These are phyloP conservation scores for Crocallis elinguaria DNA, from an alignment of 2,888 invertebrate species.

Conservation along the genomic window DNA sequence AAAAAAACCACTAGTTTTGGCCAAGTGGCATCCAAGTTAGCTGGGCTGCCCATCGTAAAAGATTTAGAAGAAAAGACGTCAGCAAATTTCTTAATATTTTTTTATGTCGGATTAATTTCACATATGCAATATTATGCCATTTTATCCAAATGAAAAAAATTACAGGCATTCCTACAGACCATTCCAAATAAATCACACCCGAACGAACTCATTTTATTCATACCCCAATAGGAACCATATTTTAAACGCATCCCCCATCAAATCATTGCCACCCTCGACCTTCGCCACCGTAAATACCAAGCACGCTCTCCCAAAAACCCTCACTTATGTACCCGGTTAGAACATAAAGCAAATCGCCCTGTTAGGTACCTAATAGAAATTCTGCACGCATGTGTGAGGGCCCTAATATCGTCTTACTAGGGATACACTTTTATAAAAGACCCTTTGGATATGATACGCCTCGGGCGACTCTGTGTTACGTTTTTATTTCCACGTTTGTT, in stretches of 20 bases:
- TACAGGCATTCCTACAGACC: neutral
- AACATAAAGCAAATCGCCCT: conserved; percentile 70
- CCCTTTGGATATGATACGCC: conserved; percentile 55
- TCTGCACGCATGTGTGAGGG: conserved; percentile 68
- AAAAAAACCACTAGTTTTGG: too few relatives aligned
- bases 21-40: too few relatives aligned
- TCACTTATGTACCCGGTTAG: conserved; percentile 36
- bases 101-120: too few relatives aligned
- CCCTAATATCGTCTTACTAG: conserved; percentile 67
- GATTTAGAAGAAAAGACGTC: too few relatives aligned
- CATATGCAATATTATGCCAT: too few relatives aligned
- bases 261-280: conserved; percentile 17
- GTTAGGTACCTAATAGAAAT: conserved; percentile 74
- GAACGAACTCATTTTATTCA: conserved; percentile 13
- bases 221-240: conserved; percentile 10
- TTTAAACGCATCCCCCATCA: conserved; percentile 5
- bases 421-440: conserved; percentile 63
- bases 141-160: too few relatives aligned
- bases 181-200: neutral
- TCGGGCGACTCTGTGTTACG: conserved; percentile 45
- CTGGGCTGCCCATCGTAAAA: too few relatives aligned
- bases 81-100: too few relatives aligned
- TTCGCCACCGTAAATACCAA: neutral
- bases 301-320: conserved; percentile 18
- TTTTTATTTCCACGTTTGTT: conserved; percentile 39